Evolutionary conservation across 1,140 invertebrate genomes (phyloP), one percentile per base, ranked within the genome.

Genomic region (Zaprionus davidi): DNA sequence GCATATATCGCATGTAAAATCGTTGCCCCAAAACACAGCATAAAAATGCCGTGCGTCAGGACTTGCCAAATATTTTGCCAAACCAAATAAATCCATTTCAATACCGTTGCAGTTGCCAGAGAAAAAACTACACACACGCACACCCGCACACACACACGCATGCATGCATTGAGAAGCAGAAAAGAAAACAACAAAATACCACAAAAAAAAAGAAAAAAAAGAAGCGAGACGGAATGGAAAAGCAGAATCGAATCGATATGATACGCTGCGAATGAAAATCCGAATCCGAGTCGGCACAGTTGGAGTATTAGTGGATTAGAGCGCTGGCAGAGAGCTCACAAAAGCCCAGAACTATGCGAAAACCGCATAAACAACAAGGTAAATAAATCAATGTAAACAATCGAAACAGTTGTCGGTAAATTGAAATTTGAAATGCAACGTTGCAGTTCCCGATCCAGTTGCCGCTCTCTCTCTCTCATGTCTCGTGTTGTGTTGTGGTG

Each of bases 361-460:
- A 87, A 90, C 85, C 85, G 78, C 85, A 90, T 81, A 88, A 84
- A 90, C 81, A 88, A 84, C 78, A 84, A 84, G 75, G 85, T 81
- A 88, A 90, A 88, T 88, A 88, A 88, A 88, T 88, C 84, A 88
- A 88, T 90, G 85, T 90, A 84, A 90, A 90, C 84, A 84, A 88
- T 90, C 85, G 85, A 90, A 90, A 81, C 85, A 90, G 84, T 88
- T 90, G 84, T 88, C 84, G 85, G 85, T 88, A 84, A 88, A 88
- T 88, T 84, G 84, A 88, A 88, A 88, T 88, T 88, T 88, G 85
- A 88, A 88, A 88, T 88, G 78, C 84, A 87, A 76, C 49, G 67
- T 64, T 87, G 64, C 73, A 76, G 60, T 53, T 65, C 56, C 57
- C 24, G 15, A 28, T 51, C 15, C 62, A 36, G 36, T 67, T 78